phyloP scores from a whole-genome alignment of 2,113 vertebrate species.

The Motacilla alba region DNA sequence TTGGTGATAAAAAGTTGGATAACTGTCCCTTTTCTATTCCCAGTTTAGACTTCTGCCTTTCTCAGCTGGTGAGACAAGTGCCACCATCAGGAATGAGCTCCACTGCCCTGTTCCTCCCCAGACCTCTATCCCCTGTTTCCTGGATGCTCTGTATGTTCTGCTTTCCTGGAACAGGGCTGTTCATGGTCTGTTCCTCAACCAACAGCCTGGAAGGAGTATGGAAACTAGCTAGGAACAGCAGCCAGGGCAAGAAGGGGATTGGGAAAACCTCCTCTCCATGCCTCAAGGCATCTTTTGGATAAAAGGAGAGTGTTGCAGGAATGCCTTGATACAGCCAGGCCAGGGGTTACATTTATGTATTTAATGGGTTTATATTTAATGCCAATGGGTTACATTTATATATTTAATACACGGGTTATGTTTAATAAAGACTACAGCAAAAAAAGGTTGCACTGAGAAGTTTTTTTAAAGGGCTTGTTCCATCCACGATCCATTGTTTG shows the following conservation, averaged over 20 bases:
- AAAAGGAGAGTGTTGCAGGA: not conserved
- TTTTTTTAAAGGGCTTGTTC: not conserved
- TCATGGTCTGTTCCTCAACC: not conserved
- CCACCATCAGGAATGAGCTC: not conserved
- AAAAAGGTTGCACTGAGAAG: not conserved
- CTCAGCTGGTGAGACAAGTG: not conserved
- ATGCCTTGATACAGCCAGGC: fast-evolving
- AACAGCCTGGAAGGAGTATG: fast-evolving
- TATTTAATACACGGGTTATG: not conserved
- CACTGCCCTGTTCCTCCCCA: not conserved
- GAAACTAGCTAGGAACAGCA: not conserved
- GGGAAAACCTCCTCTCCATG: not conserved
- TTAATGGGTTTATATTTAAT: not conserved
- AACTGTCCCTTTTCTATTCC: not conserved
- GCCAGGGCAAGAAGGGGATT: not conserved
- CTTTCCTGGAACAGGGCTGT: not conserved
- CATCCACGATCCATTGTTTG: not conserved
- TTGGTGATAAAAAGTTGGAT: not conserved
- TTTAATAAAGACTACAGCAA: not conserved
- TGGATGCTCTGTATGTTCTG: not conserved
- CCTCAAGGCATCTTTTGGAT: not conserved
- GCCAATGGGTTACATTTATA: not conserved
- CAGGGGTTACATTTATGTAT: not conserved
- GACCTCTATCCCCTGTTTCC: fast-evolving
- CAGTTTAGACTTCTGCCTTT: not conserved